Evolutionary conservation across 1,140 invertebrate genomes (phyloP), one percentile per base, ranked within the genome.

Genomic region (Orussus abietinus): DNA sequence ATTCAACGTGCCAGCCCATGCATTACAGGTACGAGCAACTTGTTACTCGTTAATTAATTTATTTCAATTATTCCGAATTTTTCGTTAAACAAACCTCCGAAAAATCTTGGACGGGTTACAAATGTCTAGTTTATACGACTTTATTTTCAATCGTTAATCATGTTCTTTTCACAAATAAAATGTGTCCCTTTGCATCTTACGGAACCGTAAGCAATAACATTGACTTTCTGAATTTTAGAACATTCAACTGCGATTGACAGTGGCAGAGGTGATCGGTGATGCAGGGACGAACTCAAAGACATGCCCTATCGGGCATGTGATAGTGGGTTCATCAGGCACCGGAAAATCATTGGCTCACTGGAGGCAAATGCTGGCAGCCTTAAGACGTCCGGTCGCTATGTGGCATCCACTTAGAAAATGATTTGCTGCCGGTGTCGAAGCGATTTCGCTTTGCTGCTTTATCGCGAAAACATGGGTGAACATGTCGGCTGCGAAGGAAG

Each of bases 341-440:
- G 87, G 86, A 21, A 82, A 82, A 55, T 78, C 85, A 0, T 57
- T 84, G n/a, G 79, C 79, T 31, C 88, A 90, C 58, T 91, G 87
- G 87, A 82, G 83, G 51, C 86, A 90, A 68, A 90, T 90, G 87
- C 70, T 90, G 42, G 75, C 80, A n/a, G 84, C 85, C 12, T 75
- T 88, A 28, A 78, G 87, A 42, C 88, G 86, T 62, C 86, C 87
- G 1, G 81, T 89, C 26, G 84, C 86, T 6, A 89, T 88, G 85
- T 90, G 87, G 87, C 88, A 91, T 68, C 77, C 82, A 17, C 69
- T 91, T n/a, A 75, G 84, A 45, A 82, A 81, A 60, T 81, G 64
- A 71, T 11, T 25, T n/a, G n/a, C n/a, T n/a, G n/a, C n/a, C n/a
- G n/a, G n/a, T n/a, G n/a, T n/a, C n/a, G n/a, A n/a, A n/a, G n/a